These are phyloP conservation scores for Phaethon lepturus DNA, from an alignment of 2,113 vertebrate genomes.

Conservation along the genomic window DNA sequence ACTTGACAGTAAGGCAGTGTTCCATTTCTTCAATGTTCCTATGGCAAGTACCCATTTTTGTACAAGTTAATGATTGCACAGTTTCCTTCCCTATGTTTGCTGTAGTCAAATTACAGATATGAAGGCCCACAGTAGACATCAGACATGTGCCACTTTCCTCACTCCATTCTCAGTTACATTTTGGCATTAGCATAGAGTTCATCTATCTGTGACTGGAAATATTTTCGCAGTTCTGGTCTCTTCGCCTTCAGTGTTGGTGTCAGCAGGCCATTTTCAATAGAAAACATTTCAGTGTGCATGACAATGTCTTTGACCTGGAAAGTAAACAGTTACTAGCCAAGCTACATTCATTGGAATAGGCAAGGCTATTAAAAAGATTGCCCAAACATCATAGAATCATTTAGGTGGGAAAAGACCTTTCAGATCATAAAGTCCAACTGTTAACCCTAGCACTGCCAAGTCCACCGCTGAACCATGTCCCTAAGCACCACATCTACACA, in stretches of 20 bases:
- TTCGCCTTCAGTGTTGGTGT: slow-evolving; percentile 96
- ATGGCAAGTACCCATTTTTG: slow-evolving; percentile 71
- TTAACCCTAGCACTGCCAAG: no score
- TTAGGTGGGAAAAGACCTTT: no score
- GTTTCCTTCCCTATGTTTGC: slow-evolving; percentile 71
- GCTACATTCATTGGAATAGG: not conserved
- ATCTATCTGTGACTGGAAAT: slow-evolving; percentile 87
- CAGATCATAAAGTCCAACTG: no score
- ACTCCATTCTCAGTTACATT: slow-evolving; percentile 74
- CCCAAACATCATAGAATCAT: not conserved
- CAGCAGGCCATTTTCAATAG: slow-evolving; percentile 90
- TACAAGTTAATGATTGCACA: slow-evolving; percentile 66
- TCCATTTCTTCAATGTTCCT: slow-evolving; percentile 75
- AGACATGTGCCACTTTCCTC: not conserved
- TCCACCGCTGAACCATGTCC: no score
- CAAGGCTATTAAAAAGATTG: not conserved
- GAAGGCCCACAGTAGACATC: slow-evolving; percentile 64
- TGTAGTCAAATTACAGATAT: slow-evolving; percentile 63
- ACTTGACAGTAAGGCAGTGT: slow-evolving; percentile 79
- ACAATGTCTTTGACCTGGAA: slow-evolving; percentile 88
- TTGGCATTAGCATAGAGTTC: slow-evolving; percentile 91
- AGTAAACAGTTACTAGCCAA: not conserved
- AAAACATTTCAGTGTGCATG: slow-evolving; percentile 88
- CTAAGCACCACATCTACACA: no score
- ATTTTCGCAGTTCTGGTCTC: slow-evolving; percentile 84